Conservation (phyloP, 1,140 invertebrate genomes). For the Caenorhabditis brenneri region DNA sequence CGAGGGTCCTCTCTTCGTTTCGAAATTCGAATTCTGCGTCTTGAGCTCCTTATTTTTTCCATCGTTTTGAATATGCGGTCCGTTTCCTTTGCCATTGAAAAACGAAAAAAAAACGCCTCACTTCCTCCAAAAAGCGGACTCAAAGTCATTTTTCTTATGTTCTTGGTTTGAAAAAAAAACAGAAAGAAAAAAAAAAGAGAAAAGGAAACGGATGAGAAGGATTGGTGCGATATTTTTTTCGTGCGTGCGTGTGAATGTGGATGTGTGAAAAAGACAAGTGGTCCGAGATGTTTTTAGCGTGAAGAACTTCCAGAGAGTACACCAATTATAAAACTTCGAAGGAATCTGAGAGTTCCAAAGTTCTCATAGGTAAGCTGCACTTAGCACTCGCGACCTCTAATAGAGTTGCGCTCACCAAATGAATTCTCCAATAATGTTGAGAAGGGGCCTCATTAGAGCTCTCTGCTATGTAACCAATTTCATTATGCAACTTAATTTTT, state of each 20-base stretch:
- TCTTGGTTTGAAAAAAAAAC: neutral
- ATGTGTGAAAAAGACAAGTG: neutral
- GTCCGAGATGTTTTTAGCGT: neutral
- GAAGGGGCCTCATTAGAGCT: no score
- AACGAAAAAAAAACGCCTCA: neutral
- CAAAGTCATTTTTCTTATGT: conserved; percentile 9
- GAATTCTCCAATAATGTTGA: no score
- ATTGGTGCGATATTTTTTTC: neutral
- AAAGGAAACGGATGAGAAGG: neutral
- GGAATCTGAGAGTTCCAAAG: no score
- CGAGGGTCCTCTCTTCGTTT: no score
- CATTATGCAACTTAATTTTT: no score
- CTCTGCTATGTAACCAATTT: no score
- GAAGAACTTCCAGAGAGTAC: neutral
- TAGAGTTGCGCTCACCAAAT: no score
- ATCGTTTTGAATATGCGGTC: neutral
- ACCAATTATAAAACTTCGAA: no score
- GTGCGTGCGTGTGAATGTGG: no score
- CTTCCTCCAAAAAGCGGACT: neutral
- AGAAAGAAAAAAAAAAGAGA: neutral
- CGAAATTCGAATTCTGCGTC: no score
- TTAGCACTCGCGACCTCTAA: no score
- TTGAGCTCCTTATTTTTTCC: neutral
- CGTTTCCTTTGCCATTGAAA: neutral
- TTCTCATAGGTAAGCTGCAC: no score